phyloP scores from a whole-genome alignment of 2,113 vertebrate genomes.

The Trichomycterus rosablanca region DNA sequence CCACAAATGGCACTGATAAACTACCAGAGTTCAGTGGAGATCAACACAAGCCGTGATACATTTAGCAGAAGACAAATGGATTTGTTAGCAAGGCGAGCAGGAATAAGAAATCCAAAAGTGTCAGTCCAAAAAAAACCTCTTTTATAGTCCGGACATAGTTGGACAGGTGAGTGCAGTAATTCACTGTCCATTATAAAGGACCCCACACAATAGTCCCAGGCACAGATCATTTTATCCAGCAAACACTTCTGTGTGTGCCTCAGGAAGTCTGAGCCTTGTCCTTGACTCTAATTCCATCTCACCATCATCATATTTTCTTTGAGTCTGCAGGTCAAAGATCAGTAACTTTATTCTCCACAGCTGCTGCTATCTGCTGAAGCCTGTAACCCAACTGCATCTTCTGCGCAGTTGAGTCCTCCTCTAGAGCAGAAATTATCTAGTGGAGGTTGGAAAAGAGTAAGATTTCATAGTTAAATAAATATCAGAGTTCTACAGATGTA shows the following conservation, averaged over 20 bases:
- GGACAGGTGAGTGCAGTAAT: not conserved
- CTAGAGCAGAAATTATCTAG: conserved; percentile 92
- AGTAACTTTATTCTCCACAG: conserved; percentile 97
- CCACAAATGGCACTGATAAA: too few species aligned
- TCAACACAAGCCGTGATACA: not conserved
- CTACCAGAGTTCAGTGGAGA: not conserved
- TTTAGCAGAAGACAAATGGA: too few species aligned
- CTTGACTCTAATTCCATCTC: conserved; percentile 10
- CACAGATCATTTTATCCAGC: not conserved
- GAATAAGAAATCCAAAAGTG: not conserved
- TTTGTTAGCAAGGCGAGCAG: too few species aligned
- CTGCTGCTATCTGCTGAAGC: conserved; percentile 93
- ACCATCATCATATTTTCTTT: conserved; percentile 16
- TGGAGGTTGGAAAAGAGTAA: too few species aligned
- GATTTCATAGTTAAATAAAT: too few species aligned
- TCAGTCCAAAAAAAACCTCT: not conserved
- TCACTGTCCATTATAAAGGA: not conserved
- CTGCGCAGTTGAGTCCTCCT: conserved; percentile 89
- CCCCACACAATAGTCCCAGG: too few species aligned
- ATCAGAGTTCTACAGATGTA: not conserved
- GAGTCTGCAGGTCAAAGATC: conserved; percentile 78
- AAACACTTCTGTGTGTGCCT: not conserved
- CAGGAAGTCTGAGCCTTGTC: conserved; percentile 2
- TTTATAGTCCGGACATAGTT: not conserved
- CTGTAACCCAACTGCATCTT: conserved; percentile 98